phyloP scores from a whole-genome alignment of 2,888 invertebrate species.

The Limnephilus lunatus region DNA sequence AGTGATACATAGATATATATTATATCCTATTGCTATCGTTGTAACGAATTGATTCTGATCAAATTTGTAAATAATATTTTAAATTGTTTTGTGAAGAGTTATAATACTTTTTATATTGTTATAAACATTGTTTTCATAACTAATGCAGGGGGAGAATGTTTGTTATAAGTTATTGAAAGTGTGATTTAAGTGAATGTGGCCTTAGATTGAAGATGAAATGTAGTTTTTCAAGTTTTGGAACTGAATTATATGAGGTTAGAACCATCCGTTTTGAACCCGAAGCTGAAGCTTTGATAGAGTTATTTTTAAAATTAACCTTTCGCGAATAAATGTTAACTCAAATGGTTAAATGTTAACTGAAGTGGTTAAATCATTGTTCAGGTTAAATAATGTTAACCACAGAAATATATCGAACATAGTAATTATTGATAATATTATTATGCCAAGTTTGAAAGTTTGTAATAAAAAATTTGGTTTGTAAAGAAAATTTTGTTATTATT shows the following conservation, averaged over 20 bases:
- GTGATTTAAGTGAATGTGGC: constrained; percentile 21
- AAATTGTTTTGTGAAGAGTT: not conserved
- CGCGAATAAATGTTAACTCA: not conserved
- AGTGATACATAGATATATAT: not conserved
- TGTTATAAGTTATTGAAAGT: constrained; percentile 2
- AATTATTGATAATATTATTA: not conserved
- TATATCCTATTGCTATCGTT: not conserved
- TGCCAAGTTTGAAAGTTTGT: not conserved
- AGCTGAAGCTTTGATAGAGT: not conserved
- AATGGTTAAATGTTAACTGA: not conserved
- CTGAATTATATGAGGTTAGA: not conserved
- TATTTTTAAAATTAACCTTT: not conserved
- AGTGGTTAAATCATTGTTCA: not conserved
- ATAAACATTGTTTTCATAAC: not conserved
- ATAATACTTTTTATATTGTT: constrained; percentile 6
- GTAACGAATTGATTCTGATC: not conserved
- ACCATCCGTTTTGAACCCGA: constrained; percentile 10
- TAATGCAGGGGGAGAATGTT: not conserved
- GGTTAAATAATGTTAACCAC: not conserved
- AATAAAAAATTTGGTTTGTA: not conserved
- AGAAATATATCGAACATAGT: constrained; percentile 2
- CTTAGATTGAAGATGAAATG: constrained; percentile 4
- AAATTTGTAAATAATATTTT: constrained; percentile 3
- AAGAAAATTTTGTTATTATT: not conserved
- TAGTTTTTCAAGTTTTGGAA: not conserved